Evolutionary conservation across 2,797 vertebrate genomes (phyloP).

Genomic region (Mus minutoides): DNA sequence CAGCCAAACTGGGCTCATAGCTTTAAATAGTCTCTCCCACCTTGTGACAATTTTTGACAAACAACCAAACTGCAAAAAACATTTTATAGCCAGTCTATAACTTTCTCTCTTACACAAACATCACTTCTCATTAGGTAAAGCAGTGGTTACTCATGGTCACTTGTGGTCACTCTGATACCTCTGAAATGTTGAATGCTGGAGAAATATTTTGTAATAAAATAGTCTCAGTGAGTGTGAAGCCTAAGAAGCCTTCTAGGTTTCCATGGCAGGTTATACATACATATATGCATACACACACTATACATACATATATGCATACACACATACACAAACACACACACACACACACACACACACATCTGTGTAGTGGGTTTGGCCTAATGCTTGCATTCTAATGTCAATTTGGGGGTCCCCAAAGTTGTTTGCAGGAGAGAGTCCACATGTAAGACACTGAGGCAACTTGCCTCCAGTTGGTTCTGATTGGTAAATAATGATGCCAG

Average conservation of each 20-base stretch:
- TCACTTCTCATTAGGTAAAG: neutral
- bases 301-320: too few species aligned
- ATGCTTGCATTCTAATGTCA: neutral
- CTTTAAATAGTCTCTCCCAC: neutral
- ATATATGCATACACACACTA: too few species aligned
- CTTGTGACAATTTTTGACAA: constrained; percentile 23
- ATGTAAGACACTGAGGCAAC: neutral
- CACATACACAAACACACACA: too few species aligned
- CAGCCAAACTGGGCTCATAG: neutral
- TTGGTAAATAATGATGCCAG: too few species aligned
- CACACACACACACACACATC: too few species aligned
- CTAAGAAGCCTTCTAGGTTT: neutral
- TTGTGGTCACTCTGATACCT: neutral
- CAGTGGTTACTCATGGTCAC: neutral
- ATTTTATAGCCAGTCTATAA: neutral
- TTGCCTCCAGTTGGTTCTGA: neutral
- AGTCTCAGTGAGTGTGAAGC: neutral
- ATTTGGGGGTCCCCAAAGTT: neutral
- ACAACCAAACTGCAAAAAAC: neutral
- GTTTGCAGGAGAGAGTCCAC: neutral
- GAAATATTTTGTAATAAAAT: neutral
- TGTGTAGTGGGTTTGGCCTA: neutral
- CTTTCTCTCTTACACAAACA: neutral
- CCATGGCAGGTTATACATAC: neutral
- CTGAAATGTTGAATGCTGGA: constrained; percentile 6